These are phyloP conservation scores for Botia almorhae DNA, from an alignment of 2,797 vertebrate species.

Conservation along the genomic window DNA sequence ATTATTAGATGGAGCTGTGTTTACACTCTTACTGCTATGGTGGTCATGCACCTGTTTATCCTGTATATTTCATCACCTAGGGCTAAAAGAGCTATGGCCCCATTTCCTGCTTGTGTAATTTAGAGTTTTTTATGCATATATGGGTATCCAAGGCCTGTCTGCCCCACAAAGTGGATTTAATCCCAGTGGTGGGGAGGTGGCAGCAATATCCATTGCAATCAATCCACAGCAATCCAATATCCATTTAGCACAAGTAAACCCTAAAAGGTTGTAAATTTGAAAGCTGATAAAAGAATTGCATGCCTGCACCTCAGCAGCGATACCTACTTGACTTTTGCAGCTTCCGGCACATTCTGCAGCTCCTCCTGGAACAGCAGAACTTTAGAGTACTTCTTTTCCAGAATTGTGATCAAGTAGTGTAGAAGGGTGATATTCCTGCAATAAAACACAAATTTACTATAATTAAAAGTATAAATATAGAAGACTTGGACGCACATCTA, in stretches of 20 bases:
- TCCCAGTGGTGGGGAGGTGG: constrained; percentile 33
- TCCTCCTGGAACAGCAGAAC: constrained; percentile 91
- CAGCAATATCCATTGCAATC: too few relatives aligned
- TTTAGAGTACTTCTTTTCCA: constrained; percentile 97
- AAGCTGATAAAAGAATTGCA: constrained; percentile 21
- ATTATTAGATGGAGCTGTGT: constrained; percentile 22
- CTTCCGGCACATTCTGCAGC: constrained; percentile 85
- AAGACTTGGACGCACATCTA: not conserved
- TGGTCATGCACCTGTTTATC: constrained; percentile 37
- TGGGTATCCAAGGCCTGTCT: constrained; percentile 37
- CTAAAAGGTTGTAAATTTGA: constrained; percentile 49
- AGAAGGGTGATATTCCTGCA: constrained; percentile 94
- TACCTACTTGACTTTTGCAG: constrained; percentile 98
- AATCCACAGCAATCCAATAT: too few relatives aligned
- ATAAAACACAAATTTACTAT: not conserved
- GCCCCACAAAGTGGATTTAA: constrained; percentile 49
- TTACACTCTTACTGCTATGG: constrained; percentile 15
- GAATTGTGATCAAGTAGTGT: constrained; percentile 97
- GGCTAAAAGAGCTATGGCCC: constrained; percentile 31
- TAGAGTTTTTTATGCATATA: constrained; percentile 49
- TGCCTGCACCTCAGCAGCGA: constrained; percentile 10
- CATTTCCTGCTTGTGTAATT: constrained; percentile 51
- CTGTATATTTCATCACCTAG: constrained; percentile 54
- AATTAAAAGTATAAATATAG: not conserved
- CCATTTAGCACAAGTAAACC: constrained; percentile 49